Base-by-base conservation (phyloP, 2,888 invertebrate genomes). In the Orthosia cruda region DNA sequence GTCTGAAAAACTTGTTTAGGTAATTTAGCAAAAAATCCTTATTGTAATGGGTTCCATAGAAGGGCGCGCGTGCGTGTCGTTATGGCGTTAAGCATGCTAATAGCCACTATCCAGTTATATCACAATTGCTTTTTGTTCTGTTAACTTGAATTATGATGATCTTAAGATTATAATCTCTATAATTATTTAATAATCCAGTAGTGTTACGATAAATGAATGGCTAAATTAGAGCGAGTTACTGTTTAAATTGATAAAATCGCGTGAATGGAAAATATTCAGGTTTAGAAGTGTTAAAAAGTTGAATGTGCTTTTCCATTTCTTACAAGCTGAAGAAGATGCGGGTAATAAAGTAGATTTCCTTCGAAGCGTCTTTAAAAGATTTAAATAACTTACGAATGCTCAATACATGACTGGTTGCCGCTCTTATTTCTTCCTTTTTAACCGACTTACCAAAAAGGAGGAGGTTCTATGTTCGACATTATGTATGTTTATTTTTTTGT, bases 1-100 rank as follows among this genome's bases (percentile, higher is more conserved):
- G 40, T 26, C 18, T 12, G 55, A 76, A 71, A 81, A 82, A 85
- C 50, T 59, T 64, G 32, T n/a, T 64, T 71, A 40, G 40, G 40
- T 9, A 59, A 61, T 85, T 81, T 50, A 40, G 45, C 57, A 77
- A 82, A 77, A 80, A 75, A 59, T 40, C 11, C 16, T n/a, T 55
- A 66, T 76, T 81, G 76, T 82, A 74, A 66, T 69, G 59, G 66
- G 69, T 71, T 78, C 20, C 59, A 86, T 74, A 65, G 74, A 80
- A 87, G 85, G 85, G 87, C 80, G 76, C 55, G 85, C 87, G 88
- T 87, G 87, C 87, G 85, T 73, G 58, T 74, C 87, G 87, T 72
- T 71, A 65, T 57, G 67, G 61, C 78, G 62, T 64, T 71, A 62
- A 61, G 54, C 86, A 84, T 81, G 68, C 71, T 85, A 85, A 77